These are phyloP conservation scores for Diabrotica undecimpunctata DNA, from an alignment of 1,140 invertebrate genomes.

Conservation along the genomic window DNA sequence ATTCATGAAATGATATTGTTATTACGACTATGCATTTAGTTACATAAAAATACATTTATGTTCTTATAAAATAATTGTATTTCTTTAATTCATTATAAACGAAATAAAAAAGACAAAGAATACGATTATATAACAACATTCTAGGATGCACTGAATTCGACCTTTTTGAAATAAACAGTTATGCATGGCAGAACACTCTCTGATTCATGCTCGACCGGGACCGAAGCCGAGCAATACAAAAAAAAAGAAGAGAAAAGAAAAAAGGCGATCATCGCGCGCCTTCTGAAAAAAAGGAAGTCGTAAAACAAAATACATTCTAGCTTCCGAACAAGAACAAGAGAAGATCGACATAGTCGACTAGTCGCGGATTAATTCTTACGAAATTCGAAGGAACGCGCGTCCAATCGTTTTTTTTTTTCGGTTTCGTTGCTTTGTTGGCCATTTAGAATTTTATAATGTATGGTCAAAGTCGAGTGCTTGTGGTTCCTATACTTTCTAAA, in stretches of 20 bases:
- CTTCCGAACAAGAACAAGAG: conserved; percentile 25
- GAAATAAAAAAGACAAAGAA: neutral
- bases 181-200: conserved; percentile 17
- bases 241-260: conserved; percentile 6
- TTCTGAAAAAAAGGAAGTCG: conserved; percentile 23
- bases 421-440: conserved; percentile 4
- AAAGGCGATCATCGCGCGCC: conserved; percentile 18
- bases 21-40: too few relatives aligned
- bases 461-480: conserved; percentile 12
- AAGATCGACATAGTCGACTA: conserved; percentile 19
- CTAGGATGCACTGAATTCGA: conserved; percentile 15
- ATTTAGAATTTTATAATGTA: conserved; percentile 13
- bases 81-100: too few relatives aligned
- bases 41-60: too few relatives aligned
- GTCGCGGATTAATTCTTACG: conserved; percentile 16
- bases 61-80: too few relatives aligned
- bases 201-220: conserved; percentile 18
- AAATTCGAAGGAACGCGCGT: conserved; percentile 19
- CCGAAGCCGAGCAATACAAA: neutral
- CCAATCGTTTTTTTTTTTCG: conserved; percentile 18
- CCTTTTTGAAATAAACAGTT: conserved; percentile 21
- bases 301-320: conserved; percentile 19
- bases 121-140: neutral
- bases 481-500: neutral
- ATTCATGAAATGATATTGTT: too few relatives aligned